Evolutionary conservation across 2,888 invertebrate species (phyloP), one percentile per base, ranked within the genome.

Genomic region (Mystacides longicornis): DNA sequence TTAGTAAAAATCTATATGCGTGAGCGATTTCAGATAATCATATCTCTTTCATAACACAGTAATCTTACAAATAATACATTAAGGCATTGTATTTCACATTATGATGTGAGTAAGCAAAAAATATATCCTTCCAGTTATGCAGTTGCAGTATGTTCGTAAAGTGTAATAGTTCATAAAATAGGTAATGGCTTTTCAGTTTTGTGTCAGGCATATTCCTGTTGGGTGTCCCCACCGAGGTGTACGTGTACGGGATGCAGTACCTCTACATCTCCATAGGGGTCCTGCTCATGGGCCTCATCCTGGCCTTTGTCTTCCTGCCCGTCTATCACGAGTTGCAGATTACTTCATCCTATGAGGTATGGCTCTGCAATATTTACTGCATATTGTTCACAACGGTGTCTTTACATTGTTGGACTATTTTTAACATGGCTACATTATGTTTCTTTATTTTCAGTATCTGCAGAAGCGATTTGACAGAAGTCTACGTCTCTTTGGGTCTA

Each of bases 141-240:
- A n/a, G n/a, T n/a, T n/a, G n/a, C n/a, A n/a, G n/a, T n/a, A n/a
- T n/a, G n/a, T n/a, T n/a, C n/a, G n/a, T n/a, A n/a, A n/a, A n/a
- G n/a, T n/a, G n/a, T n/a, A n/a, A n/a, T n/a, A n/a, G n/a, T n/a
- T n/a, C n/a, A n/a, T n/a, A n/a, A n/a, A n/a, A n/a, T n/a, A n/a
- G 14, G 43, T 49, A 49, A 46, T 51, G n/a, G 45, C 48, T 50
- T 66, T 67, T 51, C 66, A 85, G 86, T 69, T 86, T 81, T 61
- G 83, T 87, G 67, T 87, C 87, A 63, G 88, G 87, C 7, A 89
- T 89, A 61, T 86, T 88, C 0, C 69, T 89, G 33, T 71, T 89
- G 62, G 89, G 89, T 1, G 88, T 82, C 3, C 89, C 89, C 1
- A 88, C 89, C 1, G 89, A 89, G 67, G 75, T 89, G 20, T 89